Percentiles rank a stretch among this genome's conserved stretches.
These are phyloP conservation scores for Scaptomyza flava DNA, from an alignment of 2,888 invertebrate genomes.

Conservation along the genomic window DNA sequence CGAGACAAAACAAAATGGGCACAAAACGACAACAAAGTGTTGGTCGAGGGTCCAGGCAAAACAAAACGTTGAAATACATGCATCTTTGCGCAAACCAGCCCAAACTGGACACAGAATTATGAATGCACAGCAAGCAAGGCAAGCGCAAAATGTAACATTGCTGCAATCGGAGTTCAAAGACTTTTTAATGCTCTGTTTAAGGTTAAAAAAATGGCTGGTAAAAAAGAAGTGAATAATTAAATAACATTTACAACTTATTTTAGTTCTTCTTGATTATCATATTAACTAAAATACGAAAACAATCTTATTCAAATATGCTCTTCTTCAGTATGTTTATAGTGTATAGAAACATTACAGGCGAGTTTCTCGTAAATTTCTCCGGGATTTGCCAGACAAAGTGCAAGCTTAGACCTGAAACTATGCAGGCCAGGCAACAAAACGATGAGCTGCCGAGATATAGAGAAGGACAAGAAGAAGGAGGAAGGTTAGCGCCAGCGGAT, in stretches of 20 bases:
- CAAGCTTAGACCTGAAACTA: slow-evolving; percentile 4
- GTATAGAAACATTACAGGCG: slow-evolving; percentile 8
- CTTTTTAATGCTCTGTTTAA: not conserved
- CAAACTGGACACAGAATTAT: slow-evolving; percentile 63
- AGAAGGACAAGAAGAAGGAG: not conserved
- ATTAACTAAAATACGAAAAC: not conserved
- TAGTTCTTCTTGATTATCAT: not conserved
- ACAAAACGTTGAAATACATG: slow-evolving; percentile 8
- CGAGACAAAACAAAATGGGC: not conserved
- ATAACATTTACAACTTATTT: not conserved
- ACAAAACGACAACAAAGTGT: slow-evolving; percentile 29
- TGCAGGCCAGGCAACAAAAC: slow-evolving; percentile 8
- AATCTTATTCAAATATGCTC: not conserved
- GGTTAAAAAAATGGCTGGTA: too few species aligned
- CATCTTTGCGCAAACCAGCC: slow-evolving; percentile 36
- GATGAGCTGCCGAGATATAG: not conserved
- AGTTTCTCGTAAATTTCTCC: slow-evolving; percentile 27
- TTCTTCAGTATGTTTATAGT: not conserved
- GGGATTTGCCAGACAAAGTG: slow-evolving; percentile 6
- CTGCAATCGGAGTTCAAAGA: not conserved
- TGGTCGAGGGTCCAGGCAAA: slow-evolving; percentile 21
- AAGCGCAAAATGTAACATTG: slow-evolving; percentile 29
- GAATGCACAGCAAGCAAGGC: slow-evolving; percentile 41
- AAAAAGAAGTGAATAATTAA: not conserved
- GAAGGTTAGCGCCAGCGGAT: slow-evolving; percentile 5